Evolutionary conservation across 64 coral and sea anemone genomes (phyloP).

Genomic region (Stichodactyla mertensii): DNA sequence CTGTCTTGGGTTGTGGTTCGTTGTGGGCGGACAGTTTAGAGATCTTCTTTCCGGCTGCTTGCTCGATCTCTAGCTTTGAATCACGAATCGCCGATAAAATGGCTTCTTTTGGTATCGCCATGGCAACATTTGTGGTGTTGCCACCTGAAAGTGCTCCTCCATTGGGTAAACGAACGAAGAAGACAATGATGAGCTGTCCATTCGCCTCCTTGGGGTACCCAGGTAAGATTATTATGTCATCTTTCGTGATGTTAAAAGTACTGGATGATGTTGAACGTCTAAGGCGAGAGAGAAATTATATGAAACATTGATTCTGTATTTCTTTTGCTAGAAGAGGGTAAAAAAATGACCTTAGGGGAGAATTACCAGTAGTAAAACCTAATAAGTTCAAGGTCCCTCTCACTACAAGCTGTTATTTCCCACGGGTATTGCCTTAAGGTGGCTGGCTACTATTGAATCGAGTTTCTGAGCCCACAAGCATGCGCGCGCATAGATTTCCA

Average conservation of each 20-base stretch:
- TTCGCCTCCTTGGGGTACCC: slow-evolving; percentile 9
- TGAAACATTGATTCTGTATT: too few species aligned
- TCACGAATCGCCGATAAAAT: background rate
- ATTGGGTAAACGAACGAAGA: background rate
- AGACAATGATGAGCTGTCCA: background rate
- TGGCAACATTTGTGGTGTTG: background rate
- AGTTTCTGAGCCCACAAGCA: too few species aligned
- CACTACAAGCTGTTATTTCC: background rate
- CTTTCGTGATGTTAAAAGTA: background rate
- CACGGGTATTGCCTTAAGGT: background rate
- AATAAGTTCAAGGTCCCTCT: too few species aligned
- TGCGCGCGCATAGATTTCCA: too few species aligned
- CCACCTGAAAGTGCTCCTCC: background rate
- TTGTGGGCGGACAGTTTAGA: background rate
- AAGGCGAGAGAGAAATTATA: background rate
- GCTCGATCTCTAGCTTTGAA: background rate
- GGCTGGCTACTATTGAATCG: too few species aligned
- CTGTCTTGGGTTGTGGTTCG: background rate
- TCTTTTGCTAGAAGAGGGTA: background rate
- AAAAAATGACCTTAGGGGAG: too few species aligned
- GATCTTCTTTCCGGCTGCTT: background rate
- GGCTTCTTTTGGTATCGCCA: background rate
- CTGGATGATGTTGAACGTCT: background rate
- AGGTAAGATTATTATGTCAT: slow-evolving; percentile 14
- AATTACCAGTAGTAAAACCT: too few species aligned